These are phyloP conservation scores for Phylloscopus collybita DNA, from an alignment of 2,797 vertebrate species.

Conservation along the genomic window DNA sequence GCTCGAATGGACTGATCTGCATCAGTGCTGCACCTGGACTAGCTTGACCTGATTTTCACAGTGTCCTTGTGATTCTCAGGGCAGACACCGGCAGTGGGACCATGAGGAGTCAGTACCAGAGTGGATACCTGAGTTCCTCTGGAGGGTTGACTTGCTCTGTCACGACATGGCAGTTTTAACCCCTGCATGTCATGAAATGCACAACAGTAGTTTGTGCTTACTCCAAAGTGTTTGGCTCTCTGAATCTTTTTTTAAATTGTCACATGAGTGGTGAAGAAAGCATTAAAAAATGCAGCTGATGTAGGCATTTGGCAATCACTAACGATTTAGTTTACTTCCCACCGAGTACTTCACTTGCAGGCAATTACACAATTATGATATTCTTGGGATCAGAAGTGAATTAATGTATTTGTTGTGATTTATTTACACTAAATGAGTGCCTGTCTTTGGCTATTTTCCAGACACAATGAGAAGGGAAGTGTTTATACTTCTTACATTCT, in stretches of 20 bases:
- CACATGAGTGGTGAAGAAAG: not conserved
- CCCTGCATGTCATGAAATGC: not conserved
- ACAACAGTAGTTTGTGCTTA: not conserved
- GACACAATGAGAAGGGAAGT: not conserved
- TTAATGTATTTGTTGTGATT: not conserved
- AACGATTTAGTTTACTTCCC: not conserved
- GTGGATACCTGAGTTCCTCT: not conserved
- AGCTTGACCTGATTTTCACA: not conserved
- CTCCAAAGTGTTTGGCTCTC: not conserved
- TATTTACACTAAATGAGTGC: not conserved
- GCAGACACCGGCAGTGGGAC: not conserved
- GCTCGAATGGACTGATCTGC: not conserved
- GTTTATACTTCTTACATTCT: not conserved
- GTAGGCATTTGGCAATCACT: not conserved
- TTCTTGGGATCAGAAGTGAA: not conserved
- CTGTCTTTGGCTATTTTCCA: not conserved
- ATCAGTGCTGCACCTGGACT: not conserved
- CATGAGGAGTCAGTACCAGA: not conserved
- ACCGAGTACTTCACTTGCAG: not conserved
- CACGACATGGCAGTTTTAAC: not conserved
- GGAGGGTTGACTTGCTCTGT: not conserved
- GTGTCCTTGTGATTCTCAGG: not conserved
- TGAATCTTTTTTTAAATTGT: not conserved
- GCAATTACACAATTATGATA: not conserved
- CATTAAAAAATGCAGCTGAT: not conserved